Percentiles rank a stretch among this genome's conserved stretches.
phyloP scores from a whole-genome alignment of 2,888 invertebrate genomes.

The Ochropleura plecta region DNA sequence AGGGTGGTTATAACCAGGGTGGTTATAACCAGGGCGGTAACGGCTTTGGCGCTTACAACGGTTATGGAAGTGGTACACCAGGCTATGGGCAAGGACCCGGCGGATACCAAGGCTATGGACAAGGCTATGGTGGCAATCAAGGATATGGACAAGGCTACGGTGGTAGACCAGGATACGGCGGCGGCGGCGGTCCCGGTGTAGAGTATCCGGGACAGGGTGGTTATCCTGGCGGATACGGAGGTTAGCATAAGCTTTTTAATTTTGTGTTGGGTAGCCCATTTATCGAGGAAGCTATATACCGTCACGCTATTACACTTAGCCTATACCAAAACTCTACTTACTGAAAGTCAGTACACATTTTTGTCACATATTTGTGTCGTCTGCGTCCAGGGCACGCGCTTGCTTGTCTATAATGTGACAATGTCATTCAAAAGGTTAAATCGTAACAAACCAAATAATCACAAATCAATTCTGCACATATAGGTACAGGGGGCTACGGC shows the following conservation, averaged over 20 bases:
- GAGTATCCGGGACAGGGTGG: conserved; percentile 47
- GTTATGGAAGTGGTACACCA: conserved; percentile 54
- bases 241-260: conserved; percentile 32
- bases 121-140: conserved; percentile 42
- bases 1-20: conserved; percentile 23
- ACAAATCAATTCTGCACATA: conserved; percentile 21
- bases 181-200: conserved; percentile 41
- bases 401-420: too few species aligned
- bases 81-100: conserved; percentile 38
- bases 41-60: conserved; percentile 40
- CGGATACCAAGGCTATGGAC: conserved; percentile 10
- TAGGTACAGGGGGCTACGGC: conserved; percentile 56
- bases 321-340: not conserved
- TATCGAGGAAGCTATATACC: too few species aligned
- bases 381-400: too few species aligned
- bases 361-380: too few species aligned
- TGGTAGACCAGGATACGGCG: conserved; percentile 54
- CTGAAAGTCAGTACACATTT: not conserved
- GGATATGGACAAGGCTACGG: conserved; percentile 11
- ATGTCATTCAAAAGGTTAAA: not conserved
- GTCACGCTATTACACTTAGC: not conserved
- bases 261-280: too few species aligned
- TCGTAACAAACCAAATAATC: conserved; percentile 11
- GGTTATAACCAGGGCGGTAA: conserved; percentile 34
- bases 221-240: conserved; percentile 60